Conservation (phyloP, 2,888 invertebrate species). For the Oscheius sp. region DNA sequence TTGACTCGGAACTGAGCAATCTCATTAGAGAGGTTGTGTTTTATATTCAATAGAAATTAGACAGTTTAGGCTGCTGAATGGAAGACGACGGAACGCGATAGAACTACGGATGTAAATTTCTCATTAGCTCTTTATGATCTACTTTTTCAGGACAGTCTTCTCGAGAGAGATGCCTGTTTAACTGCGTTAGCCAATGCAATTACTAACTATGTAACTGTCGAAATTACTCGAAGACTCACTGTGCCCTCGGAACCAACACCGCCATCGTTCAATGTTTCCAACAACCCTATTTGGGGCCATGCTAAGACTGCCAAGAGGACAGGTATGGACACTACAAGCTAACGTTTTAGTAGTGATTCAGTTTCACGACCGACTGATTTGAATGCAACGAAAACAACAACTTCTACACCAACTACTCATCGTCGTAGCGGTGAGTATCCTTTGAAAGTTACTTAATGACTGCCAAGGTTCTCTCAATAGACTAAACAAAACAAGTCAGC, state of each 20-base stretch:
- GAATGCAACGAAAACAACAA: no score
- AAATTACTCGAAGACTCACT: slow-evolving; percentile 25
- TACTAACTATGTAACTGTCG: slow-evolving; percentile 31
- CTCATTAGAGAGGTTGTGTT: slow-evolving; percentile 17
- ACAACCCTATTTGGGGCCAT: neutral
- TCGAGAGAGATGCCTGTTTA: slow-evolving; percentile 13
- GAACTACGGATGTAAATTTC: neutral
- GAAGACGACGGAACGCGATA: neutral
- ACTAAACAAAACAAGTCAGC: slow-evolving; percentile 4
- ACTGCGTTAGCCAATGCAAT: slow-evolving; percentile 29
- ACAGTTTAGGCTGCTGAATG: slow-evolving; percentile 11
- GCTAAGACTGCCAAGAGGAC: no score
- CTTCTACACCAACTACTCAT: no score
- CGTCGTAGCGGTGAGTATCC: neutral
- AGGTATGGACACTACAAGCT: no score
- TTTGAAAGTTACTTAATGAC: neutral
- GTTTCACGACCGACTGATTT: no score
- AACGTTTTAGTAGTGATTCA: no score
- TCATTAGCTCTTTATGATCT: neutral
- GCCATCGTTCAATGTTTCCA: neutral
- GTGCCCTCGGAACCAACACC: slow-evolving; percentile 32
- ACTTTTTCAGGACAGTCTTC: slow-evolving; percentile 1
- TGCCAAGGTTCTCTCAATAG: neutral
- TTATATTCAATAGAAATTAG: neutral
- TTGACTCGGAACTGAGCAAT: slow-evolving; percentile 11